Percentiles rank a stretch among this genome's conserved stretches.
Conservation (phyloP, 2,113 vertebrate genomes). For the Hiodon alosoides region DNA sequence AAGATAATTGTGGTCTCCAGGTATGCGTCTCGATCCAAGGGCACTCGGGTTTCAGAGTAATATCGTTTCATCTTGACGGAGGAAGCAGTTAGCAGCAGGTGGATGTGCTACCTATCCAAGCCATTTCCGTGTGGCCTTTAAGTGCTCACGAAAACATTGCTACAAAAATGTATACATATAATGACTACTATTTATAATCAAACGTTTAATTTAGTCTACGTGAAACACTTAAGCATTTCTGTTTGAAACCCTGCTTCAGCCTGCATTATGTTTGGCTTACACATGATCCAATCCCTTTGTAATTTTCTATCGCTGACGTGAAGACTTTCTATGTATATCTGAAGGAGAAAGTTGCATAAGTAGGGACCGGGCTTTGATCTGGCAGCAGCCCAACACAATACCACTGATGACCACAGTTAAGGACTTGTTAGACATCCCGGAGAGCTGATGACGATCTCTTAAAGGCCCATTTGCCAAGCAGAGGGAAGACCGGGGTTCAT, state of each 20-base stretch:
- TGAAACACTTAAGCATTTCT: not conserved
- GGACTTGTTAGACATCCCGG: not conserved
- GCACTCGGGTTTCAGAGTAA: conserved; percentile 36
- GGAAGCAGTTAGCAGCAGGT: conserved; percentile 7
- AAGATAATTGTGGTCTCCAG: conserved; percentile 53
- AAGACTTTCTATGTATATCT: no score
- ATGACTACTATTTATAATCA: not conserved
- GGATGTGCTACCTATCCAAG: conserved; percentile 5
- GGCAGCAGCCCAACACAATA: not conserved
- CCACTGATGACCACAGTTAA: not conserved
- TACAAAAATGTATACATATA: not conserved
- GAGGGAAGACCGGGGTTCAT: not conserved
- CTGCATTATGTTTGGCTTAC: no score
- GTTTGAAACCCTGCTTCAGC: no score
- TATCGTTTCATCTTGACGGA: conserved; percentile 12
- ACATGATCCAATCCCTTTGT: no score
- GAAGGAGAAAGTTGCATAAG: not conserved
- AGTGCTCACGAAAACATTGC: not conserved
- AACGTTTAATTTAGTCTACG: not conserved
- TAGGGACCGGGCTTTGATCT: not conserved
- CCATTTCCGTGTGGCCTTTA: conserved; percentile 10
- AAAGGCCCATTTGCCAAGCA: not conserved
- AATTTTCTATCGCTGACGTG: no score
- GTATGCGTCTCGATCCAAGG: conserved; percentile 40
- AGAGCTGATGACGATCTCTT: no score